Evolutionary conservation across 2,113 vertebrate species (phyloP).

Genomic region (Callithrix jacchus): DNA sequence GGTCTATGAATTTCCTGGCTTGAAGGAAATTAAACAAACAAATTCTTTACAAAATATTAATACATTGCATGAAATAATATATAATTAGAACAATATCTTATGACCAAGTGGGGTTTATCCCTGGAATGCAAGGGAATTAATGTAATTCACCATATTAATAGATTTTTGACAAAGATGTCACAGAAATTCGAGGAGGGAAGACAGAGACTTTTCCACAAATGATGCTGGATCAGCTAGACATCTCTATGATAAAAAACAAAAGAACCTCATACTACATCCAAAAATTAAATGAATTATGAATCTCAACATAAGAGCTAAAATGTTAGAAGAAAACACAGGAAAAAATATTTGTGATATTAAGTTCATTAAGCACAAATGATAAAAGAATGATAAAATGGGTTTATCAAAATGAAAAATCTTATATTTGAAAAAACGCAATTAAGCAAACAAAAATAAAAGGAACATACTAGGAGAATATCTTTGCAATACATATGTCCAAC

Average conservation of each 20-base stretch:
- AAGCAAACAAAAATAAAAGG: background rate
- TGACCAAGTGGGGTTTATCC: background rate
- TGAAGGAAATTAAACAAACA: background rate
- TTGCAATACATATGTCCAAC: background rate
- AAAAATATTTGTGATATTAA: background rate
- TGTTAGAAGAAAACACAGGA: background rate
- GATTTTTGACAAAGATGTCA: background rate
- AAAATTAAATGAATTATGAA: background rate
- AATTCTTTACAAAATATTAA: background rate
- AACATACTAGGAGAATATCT: background rate
- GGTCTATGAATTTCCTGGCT: background rate
- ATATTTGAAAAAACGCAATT: background rate
- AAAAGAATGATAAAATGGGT: background rate
- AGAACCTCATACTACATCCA: background rate
- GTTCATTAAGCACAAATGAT: background rate
- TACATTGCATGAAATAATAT: background rate
- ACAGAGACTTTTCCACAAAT: background rate
- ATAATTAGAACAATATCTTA: background rate
- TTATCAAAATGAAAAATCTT: background rate
- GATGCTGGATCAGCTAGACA: background rate
- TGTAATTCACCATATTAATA: background rate
- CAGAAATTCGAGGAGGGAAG: background rate
- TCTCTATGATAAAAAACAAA: background rate
- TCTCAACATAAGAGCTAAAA: background rate
- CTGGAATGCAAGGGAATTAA: background rate